A percentile compares a stretch with the other conserved stretches of the same genome.
phyloP scores from a whole-genome alignment of 2,113 vertebrate species.

The Syngnathoides biaculeatus region DNA sequence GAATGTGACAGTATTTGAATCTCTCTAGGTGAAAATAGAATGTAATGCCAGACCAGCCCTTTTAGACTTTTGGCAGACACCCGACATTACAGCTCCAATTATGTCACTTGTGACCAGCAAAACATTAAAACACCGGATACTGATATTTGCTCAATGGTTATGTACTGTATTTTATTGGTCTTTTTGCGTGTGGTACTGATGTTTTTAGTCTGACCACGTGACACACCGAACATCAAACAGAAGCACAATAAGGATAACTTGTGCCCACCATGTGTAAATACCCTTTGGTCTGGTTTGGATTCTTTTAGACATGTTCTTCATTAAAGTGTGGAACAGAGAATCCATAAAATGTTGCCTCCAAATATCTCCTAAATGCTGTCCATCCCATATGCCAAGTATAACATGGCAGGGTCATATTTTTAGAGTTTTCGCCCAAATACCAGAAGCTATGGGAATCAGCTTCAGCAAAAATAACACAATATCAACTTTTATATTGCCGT shows the following conservation, averaged over 20 bases:
- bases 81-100: not conserved
- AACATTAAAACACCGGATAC: not conserved
- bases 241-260: not conserved
- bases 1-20: not conserved
- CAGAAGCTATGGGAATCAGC: constrained; percentile 59
- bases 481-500: constrained; percentile 51
- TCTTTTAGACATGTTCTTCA: constrained; percentile 47
- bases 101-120: not conserved
- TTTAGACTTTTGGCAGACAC: not conserved
- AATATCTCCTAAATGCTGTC: constrained; percentile 57
- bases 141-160: not conserved
- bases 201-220: not conserved
- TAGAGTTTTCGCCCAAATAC: constrained; percentile 62
- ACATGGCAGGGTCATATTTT: constrained; percentile 63
- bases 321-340: constrained; percentile 52
- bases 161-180: not conserved
- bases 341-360: constrained; percentile 49
- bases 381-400: constrained; percentile 63
- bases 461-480: constrained; percentile 58
- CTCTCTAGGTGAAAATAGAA: not conserved
- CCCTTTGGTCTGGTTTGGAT: constrained; percentile 2
- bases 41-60: not conserved
- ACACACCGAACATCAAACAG: not conserved
- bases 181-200: not conserved
- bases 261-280: not conserved